Percentiles rank a stretch among this genome's conserved stretches.
phyloP scores from a whole-genome alignment of 2,797 vertebrate genomes.

The Acropternis orthonyx region DNA sequence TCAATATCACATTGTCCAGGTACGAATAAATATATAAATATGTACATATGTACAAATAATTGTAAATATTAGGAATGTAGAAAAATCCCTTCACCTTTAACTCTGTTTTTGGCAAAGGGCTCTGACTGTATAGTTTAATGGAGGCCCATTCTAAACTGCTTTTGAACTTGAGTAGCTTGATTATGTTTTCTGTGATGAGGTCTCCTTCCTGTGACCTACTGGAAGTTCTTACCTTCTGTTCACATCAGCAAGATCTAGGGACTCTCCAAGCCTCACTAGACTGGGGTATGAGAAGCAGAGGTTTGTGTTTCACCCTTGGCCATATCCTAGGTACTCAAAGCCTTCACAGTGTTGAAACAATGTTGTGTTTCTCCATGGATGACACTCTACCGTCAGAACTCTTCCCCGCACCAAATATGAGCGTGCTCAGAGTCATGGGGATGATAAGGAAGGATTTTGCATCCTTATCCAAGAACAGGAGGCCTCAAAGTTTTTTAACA shows the following conservation, averaged over 20 bases:
- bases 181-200: not conserved
- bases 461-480: not conserved
- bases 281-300: not conserved
- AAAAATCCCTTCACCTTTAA: constrained; percentile 42
- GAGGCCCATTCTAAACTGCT: constrained; percentile 39
- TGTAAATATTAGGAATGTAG: constrained; percentile 72
- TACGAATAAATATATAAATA: constrained; percentile 73
- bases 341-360: not conserved
- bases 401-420: not conserved
- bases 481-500: not conserved
- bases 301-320: not conserved
- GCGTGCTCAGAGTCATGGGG: not conserved
- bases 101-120: constrained; percentile 60
- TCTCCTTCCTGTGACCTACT: not conserved
- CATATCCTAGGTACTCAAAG: not conserved
- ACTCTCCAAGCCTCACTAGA: not conserved
- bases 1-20: constrained; percentile 34
- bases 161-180: not conserved
- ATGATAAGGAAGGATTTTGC: not conserved
- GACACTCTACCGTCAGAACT: not conserved
- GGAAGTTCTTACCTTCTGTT: not conserved
- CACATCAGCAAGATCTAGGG: not conserved
- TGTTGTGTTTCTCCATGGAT: not conserved
- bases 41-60: constrained; percentile 74
- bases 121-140: constrained; percentile 44